Base-by-base conservation (phyloP, 2,888 invertebrate species). In the Caenorhabditis wallacei region DNA sequence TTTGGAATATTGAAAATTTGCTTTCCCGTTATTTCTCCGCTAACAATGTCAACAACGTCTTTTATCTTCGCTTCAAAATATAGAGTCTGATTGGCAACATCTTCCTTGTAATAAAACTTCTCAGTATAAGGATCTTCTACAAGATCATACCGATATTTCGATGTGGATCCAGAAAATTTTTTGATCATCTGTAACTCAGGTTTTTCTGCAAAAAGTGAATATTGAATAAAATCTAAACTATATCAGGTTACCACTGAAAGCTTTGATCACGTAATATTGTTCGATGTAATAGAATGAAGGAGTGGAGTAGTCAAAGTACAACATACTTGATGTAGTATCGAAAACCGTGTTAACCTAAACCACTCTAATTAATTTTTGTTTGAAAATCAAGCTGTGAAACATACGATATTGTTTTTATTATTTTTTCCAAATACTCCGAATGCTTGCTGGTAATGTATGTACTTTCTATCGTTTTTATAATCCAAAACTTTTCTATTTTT, bases 41-140 rank as follows among this genome's bases (percentile, higher is more conserved):
- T 7, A 3, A 51, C 0, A 2, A 59, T 18, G 1, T 35, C 8
- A 8, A 43, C 2, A 5, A 51, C 3, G 13, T 48, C 16, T 11
- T n/a, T 4, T 8, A 80, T 18, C 11, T 54, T 57, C 8, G 54
- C 64, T 66, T 57, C 4, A 51, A 57, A 80, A 16, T 66, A 13
- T 3, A 22, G 20, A 10, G 16, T 30, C n/a, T 46, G n/a, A 22
- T 61, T 40, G 7, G 0, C 48, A 7, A 66, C 11, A 1, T 26
- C 8, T 37, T 71, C 71, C n/a, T 71, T 71, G 53, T 80, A 80
- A 30, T 72, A 80, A 40, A 79, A 37, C n/a, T 7, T 46, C 0
- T 30, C 8, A 0, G 63, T 4, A 54, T 78, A 78, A 5, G 48
- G 69, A 51, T 76, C 76, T 64, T 76, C 76, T 3, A 59, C 48